Base-by-base conservation (phyloP, 2,113 vertebrate species). In the Catagonus wagneri region DNA sequence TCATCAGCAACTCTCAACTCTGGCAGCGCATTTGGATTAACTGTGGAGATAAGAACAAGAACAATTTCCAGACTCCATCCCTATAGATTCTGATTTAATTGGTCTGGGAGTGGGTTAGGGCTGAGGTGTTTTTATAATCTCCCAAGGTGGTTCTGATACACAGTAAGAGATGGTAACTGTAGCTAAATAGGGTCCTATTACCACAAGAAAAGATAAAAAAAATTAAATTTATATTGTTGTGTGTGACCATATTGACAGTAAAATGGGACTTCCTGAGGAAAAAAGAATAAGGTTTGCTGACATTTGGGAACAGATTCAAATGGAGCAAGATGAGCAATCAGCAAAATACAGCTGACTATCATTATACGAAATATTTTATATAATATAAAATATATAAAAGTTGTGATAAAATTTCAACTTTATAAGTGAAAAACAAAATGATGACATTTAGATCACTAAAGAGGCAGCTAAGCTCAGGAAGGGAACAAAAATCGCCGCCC, bases 261-360 rank as follows among this genome's bases (percentile, higher is more conserved):
- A 93, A 92, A 69, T 83, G 79, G 27, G 9, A 83, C 89, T 93
- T 80, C 29, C 23, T 25, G 0, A 7, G 19, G 19, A 15, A n/a
- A 17, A 32, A 74, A 60, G 32, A 60, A 1, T 54, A 60, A 29
- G 3, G 19, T 7, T 29, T 75, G 7, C 12, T 29, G 16, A 90
- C 13, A 54, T 88, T 93, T 86, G 60, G 44, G 80, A 96, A 81
- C n/a, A 89, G 39, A 89, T 52, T 39, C 27, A 78, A 87, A 90
- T 15, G 72, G 14, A 96, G n/a, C 12, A 83, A 88, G n/a, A 80
- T 80, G 25, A 89, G 14, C 19, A 84, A 14, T 76, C 93, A 86
- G 25, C 19, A 93, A 95, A 65, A 84, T 79, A 71, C 2, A 32
- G 0, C 79, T 74, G 66, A 92, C 68, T 85, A 50, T 50, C 14